Evolutionary conservation across 2,113 vertebrate genomes (phyloP), one percentile per base, ranked within the genome.

Genomic region (Sturnira hondurensis): DNA sequence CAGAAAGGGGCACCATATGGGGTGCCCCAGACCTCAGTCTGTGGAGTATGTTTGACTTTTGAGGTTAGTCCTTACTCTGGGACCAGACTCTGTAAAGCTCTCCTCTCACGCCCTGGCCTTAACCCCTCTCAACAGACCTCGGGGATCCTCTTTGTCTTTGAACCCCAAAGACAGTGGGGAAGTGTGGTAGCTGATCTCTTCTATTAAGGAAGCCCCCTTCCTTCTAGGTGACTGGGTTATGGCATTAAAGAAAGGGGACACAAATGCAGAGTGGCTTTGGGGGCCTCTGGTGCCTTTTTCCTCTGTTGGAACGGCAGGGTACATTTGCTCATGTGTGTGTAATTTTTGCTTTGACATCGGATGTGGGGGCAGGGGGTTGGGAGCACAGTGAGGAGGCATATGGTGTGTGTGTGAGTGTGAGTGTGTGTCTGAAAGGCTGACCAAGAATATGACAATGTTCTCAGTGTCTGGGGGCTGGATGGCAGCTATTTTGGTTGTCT

Each of bases 301-400:
- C 38, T 89, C 81, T 56, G 71, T 0, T 2, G 36, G 70, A 93
- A 85, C 14, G 74, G 80, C 81, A 76, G 94, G 24, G 74, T 50
- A 61, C 13, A 22, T 70, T 97, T 86, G 94, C 81, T 97, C 74
- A 54, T 2, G 2, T 63, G 73, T 70, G 10, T 89, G 36, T 90
- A 80, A 73, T 95, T 96, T 96, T 97, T 95, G 95, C 97, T 97
- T 93, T 96, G 91, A 97, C 76, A 71, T 19, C 77, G 73, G 63
- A 92, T 93, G 77, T 86, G 68, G 81, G 96, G 88, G 2, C 15
- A 74, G 80, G 95, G 84, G 73, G 61, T 50, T 93, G 93, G 97
- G 97, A 96, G 94, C 95, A 97, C 94, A 96, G 96, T 96, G 97
- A 98, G 97, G 97, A 97, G 97, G 95, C 77, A 91, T 86, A 88